Evolutionary conservation across 2,888 invertebrate species (phyloP).

Genomic region (Gari tellinella): DNA sequence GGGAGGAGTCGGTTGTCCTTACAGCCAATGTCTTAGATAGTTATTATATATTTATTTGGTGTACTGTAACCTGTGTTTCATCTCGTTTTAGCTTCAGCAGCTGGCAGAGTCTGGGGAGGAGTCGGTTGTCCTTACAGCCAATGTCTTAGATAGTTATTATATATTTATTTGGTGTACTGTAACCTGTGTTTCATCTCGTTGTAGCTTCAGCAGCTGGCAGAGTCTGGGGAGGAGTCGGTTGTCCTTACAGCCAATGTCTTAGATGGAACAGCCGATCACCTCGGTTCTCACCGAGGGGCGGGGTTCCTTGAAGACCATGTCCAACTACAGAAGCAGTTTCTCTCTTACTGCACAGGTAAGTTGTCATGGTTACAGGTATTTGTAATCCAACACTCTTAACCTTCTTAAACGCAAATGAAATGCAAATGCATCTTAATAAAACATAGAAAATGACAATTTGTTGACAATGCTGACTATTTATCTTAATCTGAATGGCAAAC

Average conservation of each 20-base stretch:
- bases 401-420: too few species aligned
- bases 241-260: conserved; percentile 58
- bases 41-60: too few species aligned
- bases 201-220: conserved; percentile 60
- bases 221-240: conserved; percentile 58
- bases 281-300: conserved; percentile 55
- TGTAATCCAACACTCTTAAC: too few species aligned
- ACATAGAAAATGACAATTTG: too few species aligned
- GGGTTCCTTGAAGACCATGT: conserved; percentile 59
- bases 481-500: too few species aligned
- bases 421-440: too few species aligned
- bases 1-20: too few species aligned
- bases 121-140: conserved; percentile 56
- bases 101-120: conserved; percentile 62
- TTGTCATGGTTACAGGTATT: too few species aligned
- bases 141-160: conserved; percentile 42
- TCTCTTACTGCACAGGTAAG: conserved; percentile 56
- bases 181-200: background rate
- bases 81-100: conserved; percentile 29
- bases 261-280: conserved; percentile 58
- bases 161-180: too few species aligned
- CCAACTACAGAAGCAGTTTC: conserved; percentile 57
- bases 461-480: too few species aligned
- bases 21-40: too few species aligned
- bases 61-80: background rate